Evolutionary conservation across 2,888 invertebrate genomes (phyloP).

Genomic region (Xestia xanthographa): DNA sequence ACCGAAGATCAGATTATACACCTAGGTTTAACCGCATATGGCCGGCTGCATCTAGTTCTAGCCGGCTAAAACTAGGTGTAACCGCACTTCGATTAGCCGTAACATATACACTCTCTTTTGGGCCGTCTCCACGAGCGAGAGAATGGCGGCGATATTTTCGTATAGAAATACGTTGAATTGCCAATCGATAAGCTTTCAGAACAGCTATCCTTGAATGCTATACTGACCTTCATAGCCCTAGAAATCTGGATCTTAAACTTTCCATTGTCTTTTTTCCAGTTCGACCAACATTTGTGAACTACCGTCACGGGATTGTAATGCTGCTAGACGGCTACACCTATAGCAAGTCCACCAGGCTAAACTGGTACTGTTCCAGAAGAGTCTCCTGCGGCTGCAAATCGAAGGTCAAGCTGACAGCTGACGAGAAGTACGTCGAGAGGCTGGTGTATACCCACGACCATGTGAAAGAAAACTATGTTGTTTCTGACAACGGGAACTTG

Average conservation of each 20-base stretch:
- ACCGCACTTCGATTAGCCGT: too few relatives aligned
- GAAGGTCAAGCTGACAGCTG: slow-evolving; percentile 59
- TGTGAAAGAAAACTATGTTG: slow-evolving; percentile 44
- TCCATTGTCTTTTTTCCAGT: slow-evolving; percentile 25
- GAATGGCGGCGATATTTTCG: too few relatives aligned
- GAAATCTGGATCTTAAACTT: background rate
- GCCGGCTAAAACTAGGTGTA: too few relatives aligned
- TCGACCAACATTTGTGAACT: slow-evolving; percentile 52
- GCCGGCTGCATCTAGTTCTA: too few relatives aligned
- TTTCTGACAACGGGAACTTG: slow-evolving; percentile 47
- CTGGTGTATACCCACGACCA: slow-evolving; percentile 52
- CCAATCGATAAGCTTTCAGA: background rate
- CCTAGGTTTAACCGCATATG: too few relatives aligned
- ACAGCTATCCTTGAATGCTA: background rate
- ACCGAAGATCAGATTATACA: too few relatives aligned
- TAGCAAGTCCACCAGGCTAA: slow-evolving; percentile 54
- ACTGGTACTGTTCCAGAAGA: slow-evolving; percentile 69
- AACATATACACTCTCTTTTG: too few relatives aligned
- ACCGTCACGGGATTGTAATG: slow-evolving; percentile 62
- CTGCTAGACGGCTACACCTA: slow-evolving; percentile 68
- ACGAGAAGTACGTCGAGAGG: slow-evolving; percentile 56
- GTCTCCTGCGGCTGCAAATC: slow-evolving; percentile 63
- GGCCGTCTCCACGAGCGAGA: too few relatives aligned
- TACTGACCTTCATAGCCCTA: background rate
- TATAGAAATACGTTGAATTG: too few relatives aligned